These are phyloP conservation scores for Aphidoletes aphidimyza DNA, from an alignment of 2,888 invertebrate genomes.

Conservation along the genomic window DNA sequence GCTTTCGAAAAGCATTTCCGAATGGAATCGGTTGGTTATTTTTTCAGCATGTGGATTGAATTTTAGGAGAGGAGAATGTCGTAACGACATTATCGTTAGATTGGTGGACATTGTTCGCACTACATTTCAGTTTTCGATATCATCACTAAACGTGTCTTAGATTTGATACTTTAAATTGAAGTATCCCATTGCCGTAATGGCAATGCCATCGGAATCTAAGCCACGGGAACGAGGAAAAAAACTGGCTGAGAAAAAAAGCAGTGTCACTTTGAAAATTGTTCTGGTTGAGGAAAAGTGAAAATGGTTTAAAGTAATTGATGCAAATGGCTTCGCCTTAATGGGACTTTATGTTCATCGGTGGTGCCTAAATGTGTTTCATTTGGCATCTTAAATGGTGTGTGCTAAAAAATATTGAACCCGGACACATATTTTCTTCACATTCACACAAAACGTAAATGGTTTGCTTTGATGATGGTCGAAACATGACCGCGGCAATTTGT, in stretches of 20 bases:
- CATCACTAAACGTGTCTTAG: too few relatives aligned
- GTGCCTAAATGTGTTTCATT: constrained; percentile 21
- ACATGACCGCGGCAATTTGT: constrained; percentile 51
- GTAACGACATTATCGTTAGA: background rate
- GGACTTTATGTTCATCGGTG: background rate
- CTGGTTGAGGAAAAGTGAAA: background rate
- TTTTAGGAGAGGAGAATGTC: too few relatives aligned
- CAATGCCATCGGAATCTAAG: background rate
- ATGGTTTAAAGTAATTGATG: constrained; percentile 36
- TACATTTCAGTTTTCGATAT: background rate
- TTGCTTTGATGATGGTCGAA: background rate
- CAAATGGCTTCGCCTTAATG: constrained; percentile 14
- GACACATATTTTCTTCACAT: background rate
- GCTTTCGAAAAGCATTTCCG: background rate
- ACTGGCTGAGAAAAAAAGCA: too few relatives aligned
- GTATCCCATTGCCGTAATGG: too few relatives aligned
- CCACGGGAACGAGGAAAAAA: too few relatives aligned
- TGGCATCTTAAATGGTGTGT: constrained; percentile 45
- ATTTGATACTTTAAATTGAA: too few relatives aligned
- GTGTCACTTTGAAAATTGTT: constrained; percentile 28
- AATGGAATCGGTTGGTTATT: background rate
- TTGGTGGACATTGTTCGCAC: background rate
- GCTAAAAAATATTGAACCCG: constrained; percentile 13
- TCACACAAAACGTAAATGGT: background rate
- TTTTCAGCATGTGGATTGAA: background rate